These are phyloP conservation scores for Epinotia bilunana DNA, from an alignment of 2,888 invertebrate species.

Conservation along the genomic window DNA sequence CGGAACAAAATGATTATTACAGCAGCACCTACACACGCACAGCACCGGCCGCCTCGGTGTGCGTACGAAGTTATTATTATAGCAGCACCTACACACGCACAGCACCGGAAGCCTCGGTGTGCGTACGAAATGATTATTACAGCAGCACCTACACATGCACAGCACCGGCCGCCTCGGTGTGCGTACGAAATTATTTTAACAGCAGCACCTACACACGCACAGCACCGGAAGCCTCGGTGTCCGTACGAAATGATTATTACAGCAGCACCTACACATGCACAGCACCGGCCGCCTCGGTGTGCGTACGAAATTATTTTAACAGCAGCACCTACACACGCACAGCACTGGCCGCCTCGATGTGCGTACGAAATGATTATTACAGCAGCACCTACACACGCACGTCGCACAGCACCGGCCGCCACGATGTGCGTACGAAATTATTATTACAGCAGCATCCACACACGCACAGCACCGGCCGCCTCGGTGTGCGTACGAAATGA, in stretches of 20 bases:
- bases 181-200: conserved; percentile 43
- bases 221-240: conserved; percentile 37
- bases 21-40: conserved; percentile 51
- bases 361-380: conserved; percentile 42
- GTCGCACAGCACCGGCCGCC: conserved; percentile 38
- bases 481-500: conserved; percentile 43
- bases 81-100: conserved; percentile 50
- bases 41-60: conserved; percentile 37
- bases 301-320: conserved; percentile 43
- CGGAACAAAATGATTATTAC: conserved; percentile 67
- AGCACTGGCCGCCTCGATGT: conserved; percentile 36
- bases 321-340: conserved; percentile 50
- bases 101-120: conserved; percentile 37
- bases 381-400: too few relatives aligned
- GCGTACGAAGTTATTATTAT: conserved; percentile 43
- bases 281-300: conserved; percentile 37
- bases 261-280: conserved; percentile 50
- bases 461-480: conserved; percentile 39
- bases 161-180: conserved; percentile 37
- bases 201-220: conserved; percentile 50
- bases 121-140: conserved; percentile 42
- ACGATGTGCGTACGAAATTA: conserved; percentile 43
- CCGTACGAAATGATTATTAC: conserved; percentile 42
- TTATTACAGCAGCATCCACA: too few relatives aligned
- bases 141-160: conserved; percentile 50